A percentile compares a stretch with the other conserved stretches of the same genome.
Conservation (phyloP, 2,888 invertebrate species). For the Pyrochroa serraticornis region DNA sequence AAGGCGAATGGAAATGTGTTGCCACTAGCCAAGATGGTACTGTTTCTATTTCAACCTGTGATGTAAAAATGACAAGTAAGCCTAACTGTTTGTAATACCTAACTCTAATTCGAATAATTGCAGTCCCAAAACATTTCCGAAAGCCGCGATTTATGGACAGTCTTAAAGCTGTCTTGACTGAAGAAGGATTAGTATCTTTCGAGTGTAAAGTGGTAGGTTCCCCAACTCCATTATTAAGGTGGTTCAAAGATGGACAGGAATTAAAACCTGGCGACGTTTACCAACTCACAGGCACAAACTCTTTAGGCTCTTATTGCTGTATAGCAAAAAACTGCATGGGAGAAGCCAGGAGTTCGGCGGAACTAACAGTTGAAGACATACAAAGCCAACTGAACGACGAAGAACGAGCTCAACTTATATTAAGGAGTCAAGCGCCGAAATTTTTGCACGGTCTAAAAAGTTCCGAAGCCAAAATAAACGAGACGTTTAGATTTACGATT, state of each 20-base stretch:
- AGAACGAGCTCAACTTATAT: slow-evolving; percentile 76
- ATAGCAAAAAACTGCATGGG: slow-evolving; percentile 92
- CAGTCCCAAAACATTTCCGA: slow-evolving; percentile 89
- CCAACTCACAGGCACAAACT: slow-evolving; percentile 88
- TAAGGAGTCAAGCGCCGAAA: slow-evolving; percentile 81
- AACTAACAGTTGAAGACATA: slow-evolving; percentile 88
- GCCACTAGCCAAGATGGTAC: slow-evolving; percentile 78
- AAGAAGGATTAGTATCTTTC: slow-evolving; percentile 90
- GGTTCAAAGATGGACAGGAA: slow-evolving; percentile 94
- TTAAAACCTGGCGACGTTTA: slow-evolving; percentile 91
- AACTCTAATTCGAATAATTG: slow-evolving; percentile 38
- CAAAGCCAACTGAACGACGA: slow-evolving; percentile 88
- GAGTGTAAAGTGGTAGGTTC: slow-evolving; percentile 94
- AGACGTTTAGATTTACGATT: slow-evolving; percentile 78
- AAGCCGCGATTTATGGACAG: slow-evolving; percentile 91
- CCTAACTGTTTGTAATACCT: slow-evolving; percentile 4
- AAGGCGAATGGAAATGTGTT: slow-evolving; percentile 90
- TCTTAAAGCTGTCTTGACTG: slow-evolving; percentile 85
- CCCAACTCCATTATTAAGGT: slow-evolving; percentile 83
- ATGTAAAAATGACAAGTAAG: slow-evolving; percentile 80
- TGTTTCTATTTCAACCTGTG: slow-evolving; percentile 76
- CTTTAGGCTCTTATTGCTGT: slow-evolving; percentile 87
- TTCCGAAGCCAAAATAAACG: slow-evolving; percentile 81
- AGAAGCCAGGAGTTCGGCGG: slow-evolving; percentile 83
- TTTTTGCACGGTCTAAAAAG: slow-evolving; percentile 83